Conservation (phyloP, 2,888 invertebrate species). For the Linnaemya vulpina region DNA sequence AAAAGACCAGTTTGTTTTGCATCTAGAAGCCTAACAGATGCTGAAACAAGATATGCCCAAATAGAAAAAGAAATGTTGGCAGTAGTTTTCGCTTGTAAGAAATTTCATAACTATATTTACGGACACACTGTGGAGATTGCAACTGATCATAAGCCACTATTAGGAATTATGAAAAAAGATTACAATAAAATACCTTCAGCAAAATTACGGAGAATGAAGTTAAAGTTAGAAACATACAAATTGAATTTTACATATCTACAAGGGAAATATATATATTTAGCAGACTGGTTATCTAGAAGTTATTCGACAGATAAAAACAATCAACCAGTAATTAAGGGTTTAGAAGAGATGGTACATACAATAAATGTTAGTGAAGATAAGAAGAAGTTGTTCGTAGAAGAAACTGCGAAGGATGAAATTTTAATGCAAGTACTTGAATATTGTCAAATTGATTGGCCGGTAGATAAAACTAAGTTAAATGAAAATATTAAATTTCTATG, state of each 20-base stretch:
- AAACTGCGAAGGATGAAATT: slow-evolving; percentile 28
- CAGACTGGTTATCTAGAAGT: slow-evolving; percentile 69
- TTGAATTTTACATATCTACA: slow-evolving; percentile 73
- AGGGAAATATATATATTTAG: slow-evolving; percentile 73
- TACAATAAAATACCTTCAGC: slow-evolving; percentile 69
- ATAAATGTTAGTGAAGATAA: slow-evolving; percentile 60
- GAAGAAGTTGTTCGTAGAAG: slow-evolving; percentile 49
- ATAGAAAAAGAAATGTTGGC: slow-evolving; percentile 75
- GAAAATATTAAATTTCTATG: slow-evolving; percentile 57
- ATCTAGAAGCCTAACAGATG: slow-evolving; percentile 69
- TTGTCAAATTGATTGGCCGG: slow-evolving; percentile 48
- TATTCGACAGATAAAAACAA: slow-evolving; percentile 10
- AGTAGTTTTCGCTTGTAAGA: slow-evolving; percentile 71
- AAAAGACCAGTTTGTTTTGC: no score
- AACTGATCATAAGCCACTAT: slow-evolving; percentile 67
- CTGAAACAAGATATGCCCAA: slow-evolving; percentile 73
- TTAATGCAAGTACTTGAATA: slow-evolving; percentile 30
- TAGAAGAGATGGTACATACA: slow-evolving; percentile 57
- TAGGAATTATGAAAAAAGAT: slow-evolving; percentile 62
- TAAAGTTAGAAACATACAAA: slow-evolving; percentile 72
- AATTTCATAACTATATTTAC: slow-evolving; percentile 73
- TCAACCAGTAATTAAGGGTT: slow-evolving; percentile 36
- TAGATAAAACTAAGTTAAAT: slow-evolving; percentile 25
- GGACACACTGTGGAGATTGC: slow-evolving; percentile 58
- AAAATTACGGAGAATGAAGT: slow-evolving; percentile 71